These are phyloP conservation scores for Sphenodon punctatus DNA, from an alignment of 2,797 vertebrate species.

Conservation along the genomic window DNA sequence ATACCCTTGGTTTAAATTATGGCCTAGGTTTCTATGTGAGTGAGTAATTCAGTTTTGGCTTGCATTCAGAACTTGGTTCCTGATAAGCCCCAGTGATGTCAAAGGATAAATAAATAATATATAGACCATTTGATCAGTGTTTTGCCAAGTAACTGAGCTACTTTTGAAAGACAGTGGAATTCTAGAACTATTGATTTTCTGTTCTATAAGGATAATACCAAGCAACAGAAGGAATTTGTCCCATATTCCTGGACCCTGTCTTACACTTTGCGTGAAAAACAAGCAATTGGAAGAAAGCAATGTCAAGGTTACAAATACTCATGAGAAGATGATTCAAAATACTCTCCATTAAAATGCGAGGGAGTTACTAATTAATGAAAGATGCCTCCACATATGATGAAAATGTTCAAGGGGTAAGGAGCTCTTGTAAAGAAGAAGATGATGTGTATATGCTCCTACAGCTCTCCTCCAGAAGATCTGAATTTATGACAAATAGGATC, in stretches of 20 bases:
- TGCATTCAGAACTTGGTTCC: not conserved
- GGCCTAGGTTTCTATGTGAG: not conserved
- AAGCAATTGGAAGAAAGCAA: not conserved
- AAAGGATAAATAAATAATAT: not conserved
- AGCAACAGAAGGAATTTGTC: not conserved
- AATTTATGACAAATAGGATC: not conserved
- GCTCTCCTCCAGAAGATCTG: not conserved
- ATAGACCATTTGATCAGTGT: not conserved
- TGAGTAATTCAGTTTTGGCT: not conserved
- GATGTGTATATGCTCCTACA: not conserved
- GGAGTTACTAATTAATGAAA: not conserved
- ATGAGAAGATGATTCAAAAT: not conserved
- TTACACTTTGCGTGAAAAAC: not conserved
- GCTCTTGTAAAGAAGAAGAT: not conserved
- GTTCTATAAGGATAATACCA: not conserved
- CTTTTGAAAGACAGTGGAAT: not conserved
- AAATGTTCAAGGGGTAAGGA: not conserved
- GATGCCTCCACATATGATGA: not conserved
- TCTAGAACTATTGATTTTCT: not conserved
- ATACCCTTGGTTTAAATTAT: too few relatives aligned
- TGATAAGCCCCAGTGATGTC: not conserved
- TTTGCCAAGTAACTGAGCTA: not conserved
- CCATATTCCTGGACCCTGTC: not conserved
- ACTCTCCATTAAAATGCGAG: not conserved
- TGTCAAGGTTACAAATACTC: not conserved